phyloP scores from a whole-genome alignment of 2,113 vertebrate genomes.

The Larimichthys polyactis region DNA sequence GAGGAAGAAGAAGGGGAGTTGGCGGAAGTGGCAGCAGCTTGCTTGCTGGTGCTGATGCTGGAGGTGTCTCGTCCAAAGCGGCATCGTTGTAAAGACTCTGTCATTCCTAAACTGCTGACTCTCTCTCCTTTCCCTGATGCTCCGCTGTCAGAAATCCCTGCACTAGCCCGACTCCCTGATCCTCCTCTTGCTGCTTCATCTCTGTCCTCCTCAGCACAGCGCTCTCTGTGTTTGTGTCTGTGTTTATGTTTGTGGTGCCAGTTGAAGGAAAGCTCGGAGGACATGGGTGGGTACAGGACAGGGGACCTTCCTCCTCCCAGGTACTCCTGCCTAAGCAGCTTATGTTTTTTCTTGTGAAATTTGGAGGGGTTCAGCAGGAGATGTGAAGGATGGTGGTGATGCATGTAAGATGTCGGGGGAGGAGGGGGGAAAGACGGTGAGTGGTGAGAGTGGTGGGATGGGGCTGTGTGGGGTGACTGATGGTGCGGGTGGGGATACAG shows the following conservation, averaged over 20 bases:
- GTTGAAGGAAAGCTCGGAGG: slow-evolving; percentile 96
- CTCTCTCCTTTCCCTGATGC: slow-evolving; percentile 75
- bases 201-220: slow-evolving; percentile 78
- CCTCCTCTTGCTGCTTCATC: slow-evolving; percentile 66
- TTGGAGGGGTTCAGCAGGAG: slow-evolving; percentile 96
- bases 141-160: slow-evolving; percentile 75
- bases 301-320: slow-evolving; percentile 90
- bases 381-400: slow-evolving; percentile 90
- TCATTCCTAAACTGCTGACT: slow-evolving; percentile 79
- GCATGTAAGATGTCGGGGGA: slow-evolving; percentile 85
- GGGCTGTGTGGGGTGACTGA: slow-evolving; percentile 82
- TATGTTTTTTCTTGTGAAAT: slow-evolving; percentile 99
- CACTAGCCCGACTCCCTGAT: slow-evolving; percentile 60
- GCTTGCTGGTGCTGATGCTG: slow-evolving; percentile 71
- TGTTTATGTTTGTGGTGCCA: slow-evolving; percentile 99
- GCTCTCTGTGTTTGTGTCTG: slow-evolving; percentile 95
- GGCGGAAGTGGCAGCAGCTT: slow-evolving; percentile 70
- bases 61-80: slow-evolving; percentile 90
- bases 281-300: slow-evolving; percentile 94
- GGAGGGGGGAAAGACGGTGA: slow-evolving; percentile 90
- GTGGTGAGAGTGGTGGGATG: slow-evolving; percentile 90
- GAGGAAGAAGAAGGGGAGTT: slow-evolving; percentile 87
- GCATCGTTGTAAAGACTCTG: slow-evolving; percentile 93
- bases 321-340: slow-evolving; percentile 95
- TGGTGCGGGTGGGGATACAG: slow-evolving; percentile 92